Conservation (phyloP, 2,888 invertebrate species). For the Andricus curvator region DNA sequence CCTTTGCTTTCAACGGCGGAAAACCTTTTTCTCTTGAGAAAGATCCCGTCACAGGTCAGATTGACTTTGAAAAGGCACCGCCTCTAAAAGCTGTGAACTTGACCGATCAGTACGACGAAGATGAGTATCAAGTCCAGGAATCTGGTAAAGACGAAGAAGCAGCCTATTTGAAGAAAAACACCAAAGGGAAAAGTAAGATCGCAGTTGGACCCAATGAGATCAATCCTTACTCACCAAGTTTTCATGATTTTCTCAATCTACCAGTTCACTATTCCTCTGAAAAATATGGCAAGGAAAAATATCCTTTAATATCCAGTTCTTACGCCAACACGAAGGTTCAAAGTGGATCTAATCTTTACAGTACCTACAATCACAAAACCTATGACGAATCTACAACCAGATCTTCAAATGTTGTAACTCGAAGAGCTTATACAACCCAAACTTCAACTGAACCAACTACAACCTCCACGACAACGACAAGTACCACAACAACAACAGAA, state of each 20-base stretch:
- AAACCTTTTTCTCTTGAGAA: slow-evolving; percentile 86
- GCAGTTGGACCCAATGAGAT: slow-evolving; percentile 82
- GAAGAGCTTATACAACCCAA: slow-evolving; percentile 47
- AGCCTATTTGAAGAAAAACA: slow-evolving; percentile 45
- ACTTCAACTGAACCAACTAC: slow-evolving; percentile 49
- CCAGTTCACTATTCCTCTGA: slow-evolving; percentile 85
- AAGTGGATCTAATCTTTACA: slow-evolving; percentile 78
- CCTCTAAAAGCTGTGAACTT: slow-evolving; percentile 71
- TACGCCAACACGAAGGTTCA: slow-evolving; percentile 87
- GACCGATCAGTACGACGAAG: slow-evolving; percentile 63
- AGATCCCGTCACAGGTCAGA: slow-evolving; percentile 84
- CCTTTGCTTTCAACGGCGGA: slow-evolving; percentile 82
- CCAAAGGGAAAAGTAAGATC: slow-evolving; percentile 49
- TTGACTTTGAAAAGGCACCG: slow-evolving; percentile 81
- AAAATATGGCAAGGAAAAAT: slow-evolving; percentile 81
- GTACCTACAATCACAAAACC: slow-evolving; percentile 73
- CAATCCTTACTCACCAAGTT: slow-evolving; percentile 82
- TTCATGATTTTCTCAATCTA: slow-evolving; percentile 85
- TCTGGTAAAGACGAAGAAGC: slow-evolving; percentile 24
- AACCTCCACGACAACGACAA: slow-evolving; percentile 48
- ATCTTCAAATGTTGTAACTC: slow-evolving; percentile 50
- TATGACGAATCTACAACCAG: slow-evolving; percentile 46
- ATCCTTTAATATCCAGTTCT: slow-evolving; percentile 85
- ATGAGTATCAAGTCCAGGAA: slow-evolving; percentile 32
- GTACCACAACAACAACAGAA: slow-evolving; percentile 53